Percentiles rank a stretch among this genome's conserved stretches.
These are phyloP conservation scores for Atherinomorus stipes DNA, from an alignment of 2,113 vertebrate species.

Conservation along the genomic window DNA sequence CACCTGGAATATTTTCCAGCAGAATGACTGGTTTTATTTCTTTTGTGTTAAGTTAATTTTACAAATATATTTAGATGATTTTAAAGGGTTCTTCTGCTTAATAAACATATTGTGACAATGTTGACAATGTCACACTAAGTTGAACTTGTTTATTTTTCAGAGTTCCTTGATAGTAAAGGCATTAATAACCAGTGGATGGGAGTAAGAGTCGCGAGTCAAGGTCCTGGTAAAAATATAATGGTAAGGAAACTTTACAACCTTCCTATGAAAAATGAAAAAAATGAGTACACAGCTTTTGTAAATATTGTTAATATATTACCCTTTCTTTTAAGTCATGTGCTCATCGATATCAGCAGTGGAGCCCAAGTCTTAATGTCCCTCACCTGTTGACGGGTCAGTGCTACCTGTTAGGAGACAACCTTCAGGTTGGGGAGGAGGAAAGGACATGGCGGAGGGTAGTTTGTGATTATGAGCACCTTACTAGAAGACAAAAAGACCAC, in stretches of 20 bases:
- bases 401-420: conserved; percentile 90
- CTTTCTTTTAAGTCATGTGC: conserved; percentile 87
- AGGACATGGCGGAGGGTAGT: conserved; percentile 83
- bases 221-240: conserved; percentile 93
- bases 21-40: not conserved
- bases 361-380: conserved; percentile 64
- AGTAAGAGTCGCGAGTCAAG: conserved; percentile 91
- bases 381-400: conserved; percentile 91
- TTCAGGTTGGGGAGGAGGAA: conserved; percentile 75
- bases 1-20: not conserved
- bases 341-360: conserved; percentile 91
- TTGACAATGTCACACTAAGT: not conserved
- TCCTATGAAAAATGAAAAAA: not conserved
- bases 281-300: not conserved
- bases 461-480: conserved; percentile 83
- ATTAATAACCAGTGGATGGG: conserved; percentile 98
- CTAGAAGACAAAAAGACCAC: conserved; percentile 74
- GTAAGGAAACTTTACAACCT: conserved; percentile 75
- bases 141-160: conserved; percentile 28
- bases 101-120: not conserved
- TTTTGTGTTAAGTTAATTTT: too few species aligned
- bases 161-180: conserved; percentile 77
- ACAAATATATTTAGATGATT: too few species aligned
- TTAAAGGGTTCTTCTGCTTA: not conserved
- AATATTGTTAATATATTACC: not conserved